These are phyloP conservation scores for Datnioides undecimradiatus DNA, from an alignment of 2,113 vertebrate species.

Conservation along the genomic window DNA sequence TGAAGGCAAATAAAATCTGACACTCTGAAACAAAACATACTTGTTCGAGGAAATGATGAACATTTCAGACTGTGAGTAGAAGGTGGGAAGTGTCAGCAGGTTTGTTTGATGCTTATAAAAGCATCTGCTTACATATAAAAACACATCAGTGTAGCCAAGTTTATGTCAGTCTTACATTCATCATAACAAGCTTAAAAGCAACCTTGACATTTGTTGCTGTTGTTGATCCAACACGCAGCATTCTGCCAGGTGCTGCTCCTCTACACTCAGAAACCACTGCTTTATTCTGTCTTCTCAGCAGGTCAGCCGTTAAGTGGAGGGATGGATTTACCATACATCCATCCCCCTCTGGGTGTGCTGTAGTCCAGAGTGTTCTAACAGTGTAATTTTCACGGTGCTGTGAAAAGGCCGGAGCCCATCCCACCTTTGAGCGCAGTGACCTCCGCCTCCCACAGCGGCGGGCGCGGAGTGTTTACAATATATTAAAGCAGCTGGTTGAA, in stretches of 20 bases:
- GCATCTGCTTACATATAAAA: not conserved
- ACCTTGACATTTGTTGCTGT: slow-evolving; percentile 8
- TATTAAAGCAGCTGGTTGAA: slow-evolving; percentile 5
- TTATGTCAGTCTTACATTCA: slow-evolving; percentile 13
- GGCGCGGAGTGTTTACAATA: not conserved
- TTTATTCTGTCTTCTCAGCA: not conserved
- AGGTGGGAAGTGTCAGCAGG: not conserved
- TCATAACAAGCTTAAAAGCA: not conserved
- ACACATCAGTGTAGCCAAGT: not conserved
- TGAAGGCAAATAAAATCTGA: slow-evolving; percentile 13
- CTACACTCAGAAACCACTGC: not conserved
- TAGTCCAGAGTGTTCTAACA: not conserved
- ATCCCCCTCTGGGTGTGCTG: slow-evolving; percentile 11
- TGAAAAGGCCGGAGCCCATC: not conserved
- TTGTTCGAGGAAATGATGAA: slow-evolving; percentile 5
- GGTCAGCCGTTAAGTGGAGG: slow-evolving; percentile 12
- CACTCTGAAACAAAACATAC: slow-evolving; percentile 6
- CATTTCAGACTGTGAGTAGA: no score
- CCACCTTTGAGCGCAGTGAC: slow-evolving; percentile 21
- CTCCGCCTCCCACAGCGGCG: slow-evolving; percentile 20
- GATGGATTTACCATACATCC: not conserved
- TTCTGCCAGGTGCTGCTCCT: not conserved
- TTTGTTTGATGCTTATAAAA: not conserved
- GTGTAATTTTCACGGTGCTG: not conserved
- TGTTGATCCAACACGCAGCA: not conserved